Percentiles rank a stretch among this genome's conserved stretches.
Conservation (phyloP, 2,888 invertebrate genomes). For the Caenorhabditis becei region DNA sequence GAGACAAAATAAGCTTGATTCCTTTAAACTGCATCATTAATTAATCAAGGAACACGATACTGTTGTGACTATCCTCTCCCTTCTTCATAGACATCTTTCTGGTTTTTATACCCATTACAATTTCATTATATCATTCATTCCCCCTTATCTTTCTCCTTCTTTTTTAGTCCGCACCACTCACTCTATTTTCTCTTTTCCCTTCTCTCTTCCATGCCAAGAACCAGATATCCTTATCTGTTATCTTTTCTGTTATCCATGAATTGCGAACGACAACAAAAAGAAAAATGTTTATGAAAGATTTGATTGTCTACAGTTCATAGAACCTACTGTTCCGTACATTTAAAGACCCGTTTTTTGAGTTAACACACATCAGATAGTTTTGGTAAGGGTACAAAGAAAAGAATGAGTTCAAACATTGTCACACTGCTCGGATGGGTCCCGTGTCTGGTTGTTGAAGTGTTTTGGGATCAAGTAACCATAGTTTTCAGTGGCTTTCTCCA, state of each 20-base stretch:
- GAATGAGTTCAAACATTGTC: conserved; percentile 46
- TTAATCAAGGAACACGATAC: conserved; percentile 25
- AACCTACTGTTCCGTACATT: conserved; percentile 53
- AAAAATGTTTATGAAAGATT: conserved; percentile 1
- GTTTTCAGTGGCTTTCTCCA: conserved; percentile 73
- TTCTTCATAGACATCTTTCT: conserved; percentile 8
- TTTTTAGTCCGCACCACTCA: conserved; percentile 17
- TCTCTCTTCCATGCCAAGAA: neutral
- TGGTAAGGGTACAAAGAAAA: neutral
- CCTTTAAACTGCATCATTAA: neutral
- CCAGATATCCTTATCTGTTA: neutral
- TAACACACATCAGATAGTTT: conserved; percentile 1
- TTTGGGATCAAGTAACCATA: conserved; percentile 72
- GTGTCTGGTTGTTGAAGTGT: conserved; percentile 26
- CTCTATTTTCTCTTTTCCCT: neutral
- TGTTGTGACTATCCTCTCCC: conserved; percentile 42
- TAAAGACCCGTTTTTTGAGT: conserved; percentile 18
- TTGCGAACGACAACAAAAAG: neutral
- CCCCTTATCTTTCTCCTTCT: conserved; percentile 27
- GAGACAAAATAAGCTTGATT: no score
- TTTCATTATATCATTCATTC: conserved; percentile 43
- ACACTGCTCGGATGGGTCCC: conserved; percentile 46
- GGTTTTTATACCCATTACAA: conserved; percentile 57
- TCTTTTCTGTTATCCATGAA: neutral
- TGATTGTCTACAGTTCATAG: conserved; percentile 17